Conservation (phyloP, 2,888 invertebrate genomes). For the Amiota mariae region DNA sequence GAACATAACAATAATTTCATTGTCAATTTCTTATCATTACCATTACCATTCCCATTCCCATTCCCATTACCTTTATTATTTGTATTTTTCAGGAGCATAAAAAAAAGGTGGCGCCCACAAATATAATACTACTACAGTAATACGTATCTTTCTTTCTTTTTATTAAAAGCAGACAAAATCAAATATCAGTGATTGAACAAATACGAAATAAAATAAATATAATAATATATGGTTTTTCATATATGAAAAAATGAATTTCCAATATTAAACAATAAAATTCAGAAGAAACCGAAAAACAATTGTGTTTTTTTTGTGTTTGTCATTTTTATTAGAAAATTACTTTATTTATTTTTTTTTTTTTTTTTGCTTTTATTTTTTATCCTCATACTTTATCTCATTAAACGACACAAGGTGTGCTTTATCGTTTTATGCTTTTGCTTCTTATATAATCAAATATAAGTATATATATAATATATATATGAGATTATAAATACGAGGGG, state of each 20-base stretch:
- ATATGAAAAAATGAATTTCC: too few species aligned
- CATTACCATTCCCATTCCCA: too few species aligned
- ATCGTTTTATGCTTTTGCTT: slow-evolving; percentile 65
- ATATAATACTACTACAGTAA: too few species aligned
- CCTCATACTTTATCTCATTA: too few species aligned
- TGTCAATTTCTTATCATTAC: slow-evolving; percentile 5
- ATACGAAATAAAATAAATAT: slow-evolving; percentile 2
- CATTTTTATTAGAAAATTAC: slow-evolving; percentile 49
- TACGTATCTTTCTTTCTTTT: too few species aligned
- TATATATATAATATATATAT: slow-evolving; percentile 38
- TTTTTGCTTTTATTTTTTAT: slow-evolving; percentile 21
- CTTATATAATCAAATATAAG: slow-evolving; percentile 65
- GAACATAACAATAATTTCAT: slow-evolving; percentile 21
- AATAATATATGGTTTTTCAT: too few species aligned
- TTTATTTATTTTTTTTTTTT: slow-evolving; percentile 31
- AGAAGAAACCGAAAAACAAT: not conserved
- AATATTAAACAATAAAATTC: not conserved
- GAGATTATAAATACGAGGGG: too few species aligned
- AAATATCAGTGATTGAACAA: slow-evolving; percentile 14
- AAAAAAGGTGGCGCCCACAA: too few species aligned
- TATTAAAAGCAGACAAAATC: not conserved
- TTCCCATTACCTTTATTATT: too few species aligned
- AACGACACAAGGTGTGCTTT: slow-evolving; percentile 60
- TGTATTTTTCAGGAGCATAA: too few species aligned
- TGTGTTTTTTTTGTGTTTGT: not conserved